Evolutionary conservation across 2,888 invertebrate genomes (phyloP).

Genomic region (Omphaloscelis lunosa): DNA sequence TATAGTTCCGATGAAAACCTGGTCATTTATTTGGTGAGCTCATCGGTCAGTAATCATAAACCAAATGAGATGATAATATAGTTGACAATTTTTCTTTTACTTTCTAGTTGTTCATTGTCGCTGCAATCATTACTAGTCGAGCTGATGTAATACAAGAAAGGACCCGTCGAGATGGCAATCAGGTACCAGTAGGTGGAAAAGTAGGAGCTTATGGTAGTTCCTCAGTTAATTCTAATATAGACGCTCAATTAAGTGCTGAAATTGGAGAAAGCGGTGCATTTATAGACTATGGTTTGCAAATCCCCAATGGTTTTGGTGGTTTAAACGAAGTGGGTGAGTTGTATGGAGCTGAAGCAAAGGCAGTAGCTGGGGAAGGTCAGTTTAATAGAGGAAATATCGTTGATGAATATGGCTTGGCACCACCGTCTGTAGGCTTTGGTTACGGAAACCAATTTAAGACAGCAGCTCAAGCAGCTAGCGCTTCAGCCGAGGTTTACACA

Average conservation of each 20-base stretch:
- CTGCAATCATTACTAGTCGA: conserved; percentile 9
- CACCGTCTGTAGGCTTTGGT: background rate
- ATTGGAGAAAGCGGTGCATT: background rate
- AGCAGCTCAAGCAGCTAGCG: conserved; percentile 10
- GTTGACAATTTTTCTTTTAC: conserved; percentile 1
- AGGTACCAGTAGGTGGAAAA: background rate
- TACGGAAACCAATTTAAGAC: conserved; percentile 1
- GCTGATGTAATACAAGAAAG: conserved; percentile 3
- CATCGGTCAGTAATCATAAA: too few species aligned
- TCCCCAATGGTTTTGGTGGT: background rate
- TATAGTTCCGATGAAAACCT: too few species aligned
- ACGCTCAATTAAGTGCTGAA: conserved; percentile 1
- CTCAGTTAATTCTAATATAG: background rate
- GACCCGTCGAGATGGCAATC: background rate
- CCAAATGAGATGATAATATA: background rate
- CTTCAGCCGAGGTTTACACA: background rate
- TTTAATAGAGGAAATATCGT: background rate
- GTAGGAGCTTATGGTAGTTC: background rate
- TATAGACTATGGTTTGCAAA: background rate
- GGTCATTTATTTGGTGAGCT: too few species aligned
- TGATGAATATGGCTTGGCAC: background rate
- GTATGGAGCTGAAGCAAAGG: background rate
- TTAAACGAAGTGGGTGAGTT: background rate
- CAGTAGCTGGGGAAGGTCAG: background rate
- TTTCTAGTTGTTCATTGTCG: conserved; percentile 34